Percentiles rank a stretch among this genome's conserved stretches.
These are phyloP conservation scores for Sebastes schlegelii DNA, from an alignment of 2,113 vertebrate species.

Conservation along the genomic window DNA sequence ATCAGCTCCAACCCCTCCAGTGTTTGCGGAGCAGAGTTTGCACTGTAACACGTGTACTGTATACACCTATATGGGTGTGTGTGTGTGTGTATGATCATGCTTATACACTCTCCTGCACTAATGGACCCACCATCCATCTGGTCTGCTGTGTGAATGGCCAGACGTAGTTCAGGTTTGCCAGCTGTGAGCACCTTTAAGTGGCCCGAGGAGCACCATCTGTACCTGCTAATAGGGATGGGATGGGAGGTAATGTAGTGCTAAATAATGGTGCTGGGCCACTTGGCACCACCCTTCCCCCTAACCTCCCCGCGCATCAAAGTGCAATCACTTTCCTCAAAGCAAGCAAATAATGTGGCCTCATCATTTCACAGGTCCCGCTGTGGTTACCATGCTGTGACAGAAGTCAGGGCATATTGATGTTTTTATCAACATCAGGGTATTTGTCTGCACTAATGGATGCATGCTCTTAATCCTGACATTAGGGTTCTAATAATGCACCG, in stretches of 20 bases:
- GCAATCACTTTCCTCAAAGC: conserved; percentile 61
- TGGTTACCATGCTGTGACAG: conserved; percentile 51
- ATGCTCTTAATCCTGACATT: background rate
- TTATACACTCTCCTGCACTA: background rate
- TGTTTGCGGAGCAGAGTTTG: background rate
- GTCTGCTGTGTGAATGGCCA: conserved; percentile 60
- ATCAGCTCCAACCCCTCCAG: background rate
- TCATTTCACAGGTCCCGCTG: conserved; percentile 40
- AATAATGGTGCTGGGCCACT: conserved; percentile 69
- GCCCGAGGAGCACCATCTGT: conserved; percentile 74
- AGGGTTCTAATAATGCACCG: conserved; percentile 7
- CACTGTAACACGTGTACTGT: background rate
- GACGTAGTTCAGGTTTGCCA: conserved; percentile 62
- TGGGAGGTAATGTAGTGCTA: conserved; percentile 78
- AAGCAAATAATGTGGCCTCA: conserved; percentile 51
- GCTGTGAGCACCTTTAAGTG: conserved; percentile 73
- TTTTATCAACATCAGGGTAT: conserved; percentile 32
- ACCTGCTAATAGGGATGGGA: conserved; percentile 72
- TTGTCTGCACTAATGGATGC: background rate
- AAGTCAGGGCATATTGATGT: background rate
- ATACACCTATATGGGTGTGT: background rate
- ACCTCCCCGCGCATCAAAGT: conserved; percentile 56
- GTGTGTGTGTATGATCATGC: background rate
- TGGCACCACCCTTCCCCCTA: conserved; percentile 53
- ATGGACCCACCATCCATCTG: conserved; percentile 66